Evolutionary conservation across 35 echinoderm and acorn worm species (phyloP).

Genomic region (Holothuria glaberrima): DNA sequence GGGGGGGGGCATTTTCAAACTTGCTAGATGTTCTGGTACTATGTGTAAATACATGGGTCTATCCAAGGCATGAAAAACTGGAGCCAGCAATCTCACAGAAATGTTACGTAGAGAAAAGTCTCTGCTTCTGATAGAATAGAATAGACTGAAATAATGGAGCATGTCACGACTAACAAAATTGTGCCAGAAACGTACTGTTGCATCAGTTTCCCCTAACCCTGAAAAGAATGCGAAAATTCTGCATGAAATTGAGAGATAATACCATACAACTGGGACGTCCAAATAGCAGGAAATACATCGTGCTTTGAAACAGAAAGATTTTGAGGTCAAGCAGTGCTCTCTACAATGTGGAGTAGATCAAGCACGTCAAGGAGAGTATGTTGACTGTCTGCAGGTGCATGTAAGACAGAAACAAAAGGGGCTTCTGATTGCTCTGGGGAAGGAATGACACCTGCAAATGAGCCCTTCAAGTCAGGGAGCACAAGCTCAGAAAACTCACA

Average conservation of each 20-base stretch:
- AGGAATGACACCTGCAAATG: background rate
- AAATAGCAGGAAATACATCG: no score
- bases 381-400: slow-evolving; percentile 13
- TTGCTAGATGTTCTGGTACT: no score
- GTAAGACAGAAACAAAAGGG: slow-evolving; percentile 14
- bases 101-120: slow-evolving; percentile 25
- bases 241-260: background rate
- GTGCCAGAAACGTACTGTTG: background rate
- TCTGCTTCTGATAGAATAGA: slow-evolving; percentile 27
- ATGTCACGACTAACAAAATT: slow-evolving; percentile 56
- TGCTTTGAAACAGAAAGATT: no score
- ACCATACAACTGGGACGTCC: background rate
- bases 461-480: background rate
- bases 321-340: no score
- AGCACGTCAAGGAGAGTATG: background rate
- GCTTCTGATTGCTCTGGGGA: background rate
- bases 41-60: slow-evolving; percentile 28
- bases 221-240: background rate
- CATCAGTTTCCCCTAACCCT: background rate
- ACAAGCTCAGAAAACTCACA: background rate
- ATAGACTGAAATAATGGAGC: slow-evolving; percentile 33
- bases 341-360: background rate
- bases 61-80: slow-evolving; percentile 67
- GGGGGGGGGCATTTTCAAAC: background rate
- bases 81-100: background rate